Evolutionary conservation across 2,113 vertebrate species (phyloP).

Genomic region (Cygnus buccinator): DNA sequence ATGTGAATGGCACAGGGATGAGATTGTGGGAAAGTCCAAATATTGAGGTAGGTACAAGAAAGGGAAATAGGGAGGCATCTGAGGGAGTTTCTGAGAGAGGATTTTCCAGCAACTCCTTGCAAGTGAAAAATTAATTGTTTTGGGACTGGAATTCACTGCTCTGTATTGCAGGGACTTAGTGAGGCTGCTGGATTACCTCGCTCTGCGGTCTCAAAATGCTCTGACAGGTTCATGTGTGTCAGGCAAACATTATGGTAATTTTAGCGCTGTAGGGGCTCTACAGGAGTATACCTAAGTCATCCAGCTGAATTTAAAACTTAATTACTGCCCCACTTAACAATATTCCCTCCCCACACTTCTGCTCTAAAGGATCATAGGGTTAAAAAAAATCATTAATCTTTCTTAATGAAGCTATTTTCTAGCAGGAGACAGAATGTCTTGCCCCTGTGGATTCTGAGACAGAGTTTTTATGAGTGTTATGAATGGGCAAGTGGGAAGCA

Average conservation of each 20-base stretch:
- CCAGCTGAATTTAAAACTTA: constrained; percentile 61
- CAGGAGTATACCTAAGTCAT: constrained; percentile 21
- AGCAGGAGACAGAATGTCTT: constrained; percentile 59
- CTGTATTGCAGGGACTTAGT: not conserved
- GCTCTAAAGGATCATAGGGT: constrained; percentile 30
- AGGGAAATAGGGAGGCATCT: not conserved
- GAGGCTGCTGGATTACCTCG: constrained; percentile 25
- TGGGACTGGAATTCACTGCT: constrained; percentile 50
- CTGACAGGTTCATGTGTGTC: constrained; percentile 61
- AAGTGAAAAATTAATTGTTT: constrained; percentile 58
- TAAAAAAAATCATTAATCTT: constrained; percentile 70
- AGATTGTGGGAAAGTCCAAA: constrained; percentile 32
- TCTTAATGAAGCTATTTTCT: constrained; percentile 66
- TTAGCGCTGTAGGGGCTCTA: constrained; percentile 25
- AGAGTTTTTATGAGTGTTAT: constrained; percentile 31
- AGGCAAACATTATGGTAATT: constrained; percentile 67
- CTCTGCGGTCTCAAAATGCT: constrained; percentile 43
- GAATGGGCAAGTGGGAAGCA: not conserved
- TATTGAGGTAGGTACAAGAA: not conserved
- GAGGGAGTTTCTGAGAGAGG: constrained; percentile 31
- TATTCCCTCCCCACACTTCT: not conserved
- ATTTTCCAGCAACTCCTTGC: constrained; percentile 24
- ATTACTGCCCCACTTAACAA: constrained; percentile 54
- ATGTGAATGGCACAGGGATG: not conserved
- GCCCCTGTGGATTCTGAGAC: constrained; percentile 42